phyloP scores from a whole-genome alignment of 1,140 invertebrate species.

The Lordiphosa collinella region DNA sequence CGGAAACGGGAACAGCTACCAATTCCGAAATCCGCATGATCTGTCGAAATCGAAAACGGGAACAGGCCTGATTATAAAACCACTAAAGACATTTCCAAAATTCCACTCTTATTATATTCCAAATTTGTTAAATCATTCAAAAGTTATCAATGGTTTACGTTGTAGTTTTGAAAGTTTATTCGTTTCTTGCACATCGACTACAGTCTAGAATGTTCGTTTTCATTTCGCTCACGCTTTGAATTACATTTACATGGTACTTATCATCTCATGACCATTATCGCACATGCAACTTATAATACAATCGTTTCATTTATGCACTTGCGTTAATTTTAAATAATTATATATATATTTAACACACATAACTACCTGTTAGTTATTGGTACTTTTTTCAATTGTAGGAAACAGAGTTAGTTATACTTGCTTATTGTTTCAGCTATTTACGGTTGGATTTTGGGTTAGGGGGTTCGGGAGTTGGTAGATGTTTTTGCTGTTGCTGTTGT shows the following conservation, averaged over 20 bases:
- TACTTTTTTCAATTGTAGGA: slow-evolving; percentile 71
- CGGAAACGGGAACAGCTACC: too few species aligned
- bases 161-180: slow-evolving; percentile 67
- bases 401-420: slow-evolving; percentile 71
- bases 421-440: slow-evolving; percentile 72
- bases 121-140: background rate
- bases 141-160: slow-evolving; percentile 13
- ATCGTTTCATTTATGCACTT: slow-evolving; percentile 67
- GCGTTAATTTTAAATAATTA: slow-evolving; percentile 64
- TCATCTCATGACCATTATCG: slow-evolving; percentile 48
- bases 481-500: slow-evolving; percentile 17
- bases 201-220: slow-evolving; percentile 57
- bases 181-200: slow-evolving; percentile 75
- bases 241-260: slow-evolving; percentile 13
- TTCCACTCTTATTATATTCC: too few species aligned
- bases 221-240: slow-evolving; percentile 8
- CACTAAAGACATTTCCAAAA: too few species aligned
- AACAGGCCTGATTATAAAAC: too few species aligned
- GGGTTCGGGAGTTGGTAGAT: slow-evolving; percentile 7
- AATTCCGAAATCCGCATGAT: too few species aligned
- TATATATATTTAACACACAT: slow-evolving; percentile 65
- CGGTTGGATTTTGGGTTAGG: slow-evolving; percentile 4
- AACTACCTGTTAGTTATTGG: slow-evolving; percentile 73
- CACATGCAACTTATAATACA: slow-evolving; percentile 73
- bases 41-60: too few species aligned